phyloP scores from a whole-genome alignment of 2,888 invertebrate species.

The Tetropium fuscum region DNA sequence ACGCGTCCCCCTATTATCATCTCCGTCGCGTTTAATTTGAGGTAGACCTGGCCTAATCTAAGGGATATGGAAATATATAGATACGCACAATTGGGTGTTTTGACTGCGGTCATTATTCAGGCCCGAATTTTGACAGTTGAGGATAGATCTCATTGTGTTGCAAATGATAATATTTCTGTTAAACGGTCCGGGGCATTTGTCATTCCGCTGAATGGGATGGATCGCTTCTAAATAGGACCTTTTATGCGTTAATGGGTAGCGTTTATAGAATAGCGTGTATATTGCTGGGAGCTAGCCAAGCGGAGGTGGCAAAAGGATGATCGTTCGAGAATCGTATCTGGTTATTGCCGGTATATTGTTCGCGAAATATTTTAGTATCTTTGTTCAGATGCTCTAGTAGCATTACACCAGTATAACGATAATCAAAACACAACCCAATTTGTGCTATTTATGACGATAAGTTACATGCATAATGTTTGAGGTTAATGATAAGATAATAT shows the following conservation, averaged over 20 bases:
- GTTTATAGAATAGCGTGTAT: conserved; percentile 1
- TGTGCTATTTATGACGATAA: too few species aligned
- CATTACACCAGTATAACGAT: too few species aligned
- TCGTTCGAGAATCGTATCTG: too few species aligned
- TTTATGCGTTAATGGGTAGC: conserved; percentile 13
- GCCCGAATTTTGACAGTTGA: conserved; percentile 57
- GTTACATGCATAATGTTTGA: too few species aligned
- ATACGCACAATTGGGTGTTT: conserved; percentile 59
- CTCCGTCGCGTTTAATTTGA: conserved; percentile 40
- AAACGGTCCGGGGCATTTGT: conserved; percentile 17
- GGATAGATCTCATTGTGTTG: conserved; percentile 54
- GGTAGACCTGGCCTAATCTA: conserved; percentile 38
- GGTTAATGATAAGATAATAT: too few species aligned
- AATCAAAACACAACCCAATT: too few species aligned
- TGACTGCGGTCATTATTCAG: conserved; percentile 60
- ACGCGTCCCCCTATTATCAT: conserved; percentile 35
- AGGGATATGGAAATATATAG: conserved; percentile 42
- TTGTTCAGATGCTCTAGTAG: too few species aligned
- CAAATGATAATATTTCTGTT: conserved; percentile 8
- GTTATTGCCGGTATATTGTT: too few species aligned
- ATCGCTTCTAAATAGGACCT: conserved; percentile 4
- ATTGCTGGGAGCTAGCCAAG: conserved; percentile 2
- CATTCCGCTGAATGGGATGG: conserved; percentile 21
- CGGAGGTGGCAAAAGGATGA: conserved; percentile 11
- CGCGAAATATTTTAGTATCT: too few species aligned